Conservation (phyloP, 2,888 invertebrate genomes). For the Tillus elongatus region DNA sequence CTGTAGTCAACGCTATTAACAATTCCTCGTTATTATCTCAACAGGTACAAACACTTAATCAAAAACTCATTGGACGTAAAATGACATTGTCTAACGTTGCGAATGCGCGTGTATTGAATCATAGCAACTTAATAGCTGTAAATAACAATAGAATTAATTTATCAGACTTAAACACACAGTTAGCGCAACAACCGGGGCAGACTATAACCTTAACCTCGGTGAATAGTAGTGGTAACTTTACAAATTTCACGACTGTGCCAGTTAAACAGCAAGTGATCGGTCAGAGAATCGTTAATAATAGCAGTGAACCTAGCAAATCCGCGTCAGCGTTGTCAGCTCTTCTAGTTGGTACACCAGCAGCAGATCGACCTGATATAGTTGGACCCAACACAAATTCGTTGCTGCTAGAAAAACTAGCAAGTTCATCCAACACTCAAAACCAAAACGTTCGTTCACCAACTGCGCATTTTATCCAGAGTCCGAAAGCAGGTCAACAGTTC, state of each 20-base stretch:
- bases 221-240: slow-evolving; percentile 33
- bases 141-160: slow-evolving; percentile 33
- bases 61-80: slow-evolving; percentile 44
- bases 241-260: slow-evolving; percentile 35
- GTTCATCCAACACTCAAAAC: slow-evolving; percentile 14
- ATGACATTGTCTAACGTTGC: slow-evolving; percentile 49
- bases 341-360: slow-evolving; percentile 51
- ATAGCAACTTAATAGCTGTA: slow-evolving; percentile 40
- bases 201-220: slow-evolving; percentile 39
- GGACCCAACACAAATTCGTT: slow-evolving; percentile 46
- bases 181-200: slow-evolving; percentile 33
- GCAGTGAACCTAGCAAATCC: slow-evolving; percentile 19
- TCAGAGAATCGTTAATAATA: slow-evolving; percentile 20
- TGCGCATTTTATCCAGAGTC: slow-evolving; percentile 32
- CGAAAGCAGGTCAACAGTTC: slow-evolving; percentile 28
- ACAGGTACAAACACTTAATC: slow-evolving; percentile 29
- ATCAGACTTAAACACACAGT: slow-evolving; percentile 28
- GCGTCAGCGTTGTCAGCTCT: slow-evolving; percentile 49
- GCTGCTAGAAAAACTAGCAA: slow-evolving; percentile 43
- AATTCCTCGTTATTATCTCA: slow-evolving; percentile 36
- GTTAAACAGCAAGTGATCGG: slow-evolving; percentile 32
- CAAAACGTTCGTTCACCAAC: slow-evolving; percentile 25
- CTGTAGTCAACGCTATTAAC: slow-evolving; percentile 43
- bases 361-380: slow-evolving; percentile 49
- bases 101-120: slow-evolving; percentile 39